Percentiles rank a stretch among this genome's conserved stretches.
Evolutionary conservation across 2,888 invertebrate species (phyloP).

Genomic region (Nipponacmea schrenckii): DNA sequence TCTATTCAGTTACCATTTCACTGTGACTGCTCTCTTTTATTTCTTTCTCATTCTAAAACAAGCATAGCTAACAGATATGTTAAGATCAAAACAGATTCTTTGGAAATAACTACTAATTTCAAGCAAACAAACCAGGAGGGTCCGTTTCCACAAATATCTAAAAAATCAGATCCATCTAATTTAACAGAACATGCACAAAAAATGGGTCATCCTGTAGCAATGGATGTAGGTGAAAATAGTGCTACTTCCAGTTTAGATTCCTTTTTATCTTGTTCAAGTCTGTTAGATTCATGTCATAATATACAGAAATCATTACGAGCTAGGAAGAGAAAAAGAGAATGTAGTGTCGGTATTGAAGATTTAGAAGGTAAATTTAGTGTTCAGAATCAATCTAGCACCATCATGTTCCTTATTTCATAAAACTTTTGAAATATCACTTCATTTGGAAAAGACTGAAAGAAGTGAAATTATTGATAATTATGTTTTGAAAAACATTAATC

Average conservation of each 20-base stretch:
- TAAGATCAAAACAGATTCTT: background rate
- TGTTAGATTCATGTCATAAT: constrained; percentile 1
- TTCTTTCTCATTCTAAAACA: background rate
- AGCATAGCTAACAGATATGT: background rate
- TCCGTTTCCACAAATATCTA: no score
- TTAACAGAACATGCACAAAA: background rate
- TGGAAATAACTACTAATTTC: background rate
- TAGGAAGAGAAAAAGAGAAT: constrained; percentile 7
- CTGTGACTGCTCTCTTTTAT: background rate
- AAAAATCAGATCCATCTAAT: background rate
- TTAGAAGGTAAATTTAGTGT: background rate
- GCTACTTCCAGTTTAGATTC: background rate
- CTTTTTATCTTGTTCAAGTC: constrained; percentile 1
- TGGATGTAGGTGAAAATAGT: background rate
- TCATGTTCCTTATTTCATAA: no score
- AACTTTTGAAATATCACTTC: no score
- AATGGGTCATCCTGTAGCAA: background rate
- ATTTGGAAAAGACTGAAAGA: no score
- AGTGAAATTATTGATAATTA: no score
- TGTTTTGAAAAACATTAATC: no score
- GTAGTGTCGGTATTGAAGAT: background rate
- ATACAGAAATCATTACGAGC: background rate
- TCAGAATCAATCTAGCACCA: no score
- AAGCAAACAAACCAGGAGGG: background rate
- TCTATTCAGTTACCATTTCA: background rate